A percentile compares a stretch with the other conserved stretches of the same genome.
Conservation (phyloP, 2,113 vertebrate species). For the Amia ocellicauda region DNA sequence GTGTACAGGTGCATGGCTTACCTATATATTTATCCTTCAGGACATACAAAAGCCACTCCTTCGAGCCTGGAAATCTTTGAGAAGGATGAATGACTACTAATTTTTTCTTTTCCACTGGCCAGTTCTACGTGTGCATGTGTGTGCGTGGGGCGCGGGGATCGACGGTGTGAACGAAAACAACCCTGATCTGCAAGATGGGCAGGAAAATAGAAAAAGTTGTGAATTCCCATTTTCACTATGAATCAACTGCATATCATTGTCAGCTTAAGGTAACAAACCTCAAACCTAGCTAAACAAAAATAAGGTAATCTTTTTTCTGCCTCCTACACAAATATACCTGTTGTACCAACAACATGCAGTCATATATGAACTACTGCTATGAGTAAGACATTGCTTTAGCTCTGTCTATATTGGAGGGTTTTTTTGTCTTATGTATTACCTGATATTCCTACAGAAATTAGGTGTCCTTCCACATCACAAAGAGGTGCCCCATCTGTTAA, state of each 20-base stretch:
- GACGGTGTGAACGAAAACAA: constrained; percentile 67
- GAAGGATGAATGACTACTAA: constrained; percentile 87
- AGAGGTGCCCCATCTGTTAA: constrained; percentile 17
- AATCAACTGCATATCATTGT: constrained; percentile 61
- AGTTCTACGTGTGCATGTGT: constrained; percentile 60
- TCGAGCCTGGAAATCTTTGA: constrained; percentile 84
- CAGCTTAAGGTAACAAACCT: constrained; percentile 45
- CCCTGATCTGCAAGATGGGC: constrained; percentile 72
- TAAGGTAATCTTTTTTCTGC: constrained; percentile 39
- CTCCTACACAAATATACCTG: constrained; percentile 51
- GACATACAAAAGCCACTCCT: constrained; percentile 82
- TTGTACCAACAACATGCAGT: constrained; percentile 57
- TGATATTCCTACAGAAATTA: constrained; percentile 25
- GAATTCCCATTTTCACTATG: constrained; percentile 89
- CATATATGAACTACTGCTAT: constrained; percentile 41
- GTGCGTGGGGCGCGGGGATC: constrained; percentile 77
- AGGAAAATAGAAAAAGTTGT: constrained; percentile 85
- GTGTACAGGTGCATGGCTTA: constrained; percentile 56
- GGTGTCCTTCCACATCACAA: constrained; percentile 28
- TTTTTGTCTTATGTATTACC: neutral
- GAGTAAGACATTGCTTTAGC: constrained; percentile 31
- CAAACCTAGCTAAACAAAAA: constrained; percentile 59
- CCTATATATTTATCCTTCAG: constrained; percentile 88
- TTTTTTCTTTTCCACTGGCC: constrained; percentile 97
- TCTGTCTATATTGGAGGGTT: constrained; percentile 30